Conservation (phyloP, 1,140 invertebrate species). For the Yoshiicerus persimilis region DNA sequence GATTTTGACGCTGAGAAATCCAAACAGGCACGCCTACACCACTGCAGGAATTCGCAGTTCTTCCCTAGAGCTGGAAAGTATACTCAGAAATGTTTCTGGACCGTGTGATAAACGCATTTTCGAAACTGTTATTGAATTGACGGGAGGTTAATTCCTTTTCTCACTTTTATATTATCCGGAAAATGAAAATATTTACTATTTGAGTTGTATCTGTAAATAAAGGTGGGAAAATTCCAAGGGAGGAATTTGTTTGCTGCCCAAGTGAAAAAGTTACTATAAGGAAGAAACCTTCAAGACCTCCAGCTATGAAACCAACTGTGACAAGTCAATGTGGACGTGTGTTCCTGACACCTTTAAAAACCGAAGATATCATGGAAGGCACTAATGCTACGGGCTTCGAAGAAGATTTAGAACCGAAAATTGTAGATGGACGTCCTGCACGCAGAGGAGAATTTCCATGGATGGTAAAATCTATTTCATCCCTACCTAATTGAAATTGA, state of each 20-base stretch:
- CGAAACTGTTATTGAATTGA: background rate
- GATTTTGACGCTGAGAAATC: background rate
- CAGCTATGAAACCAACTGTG: background rate
- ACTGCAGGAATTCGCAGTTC: background rate
- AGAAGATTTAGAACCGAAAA: background rate
- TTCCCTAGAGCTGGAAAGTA: background rate
- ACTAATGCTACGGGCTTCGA: background rate
- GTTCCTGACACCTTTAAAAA: background rate
- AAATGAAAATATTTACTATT: background rate
- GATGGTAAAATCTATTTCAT: background rate
- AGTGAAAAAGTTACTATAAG: background rate
- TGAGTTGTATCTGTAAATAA: too few species aligned
- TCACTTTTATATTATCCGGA: background rate
- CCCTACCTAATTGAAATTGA: too few species aligned
- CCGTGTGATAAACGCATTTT: background rate
- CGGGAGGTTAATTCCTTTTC: background rate
- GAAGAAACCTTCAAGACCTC: background rate
- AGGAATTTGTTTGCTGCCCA: slow-evolving; percentile 35
- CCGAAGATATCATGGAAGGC: background rate
- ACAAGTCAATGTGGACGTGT: slow-evolving; percentile 7
- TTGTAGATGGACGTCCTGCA: slow-evolving; percentile 23
- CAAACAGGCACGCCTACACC: background rate
- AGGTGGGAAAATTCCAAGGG: background rate
- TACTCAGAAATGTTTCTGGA: background rate
- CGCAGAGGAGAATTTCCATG: background rate